Conservation (phyloP, 2,113 vertebrate species). For the Vireo altiloquus region DNA sequence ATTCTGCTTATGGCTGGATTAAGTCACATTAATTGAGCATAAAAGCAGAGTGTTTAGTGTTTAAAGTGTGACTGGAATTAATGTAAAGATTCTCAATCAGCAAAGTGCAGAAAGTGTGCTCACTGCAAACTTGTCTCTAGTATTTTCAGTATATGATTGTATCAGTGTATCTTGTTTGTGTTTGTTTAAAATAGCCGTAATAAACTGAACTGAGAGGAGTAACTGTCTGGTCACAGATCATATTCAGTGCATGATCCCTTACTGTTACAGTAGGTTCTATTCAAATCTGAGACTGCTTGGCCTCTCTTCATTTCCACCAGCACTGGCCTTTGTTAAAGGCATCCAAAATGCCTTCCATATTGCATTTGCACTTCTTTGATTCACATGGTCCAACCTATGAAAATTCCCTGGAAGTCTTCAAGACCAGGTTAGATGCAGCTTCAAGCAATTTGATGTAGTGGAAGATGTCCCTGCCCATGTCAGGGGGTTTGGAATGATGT, state of each 20-base stretch:
- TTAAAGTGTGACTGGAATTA: background rate
- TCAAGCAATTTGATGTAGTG: background rate
- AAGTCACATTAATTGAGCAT: constrained; percentile 12
- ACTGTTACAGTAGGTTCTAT: background rate
- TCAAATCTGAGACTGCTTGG: background rate
- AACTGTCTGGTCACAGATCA: background rate
- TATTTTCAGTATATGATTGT: background rate
- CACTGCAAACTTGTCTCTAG: background rate
- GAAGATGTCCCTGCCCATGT: background rate
- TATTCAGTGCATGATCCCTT: background rate
- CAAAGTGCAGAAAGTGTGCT: background rate
- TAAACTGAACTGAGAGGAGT: background rate
- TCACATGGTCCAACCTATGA: background rate
- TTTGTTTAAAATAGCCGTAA: background rate
- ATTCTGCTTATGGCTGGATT: constrained; percentile 2
- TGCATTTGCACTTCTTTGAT: background rate
- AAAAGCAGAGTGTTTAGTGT: background rate
- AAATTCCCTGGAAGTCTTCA: background rate
- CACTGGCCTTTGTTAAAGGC: background rate
- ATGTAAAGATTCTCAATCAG: background rate
- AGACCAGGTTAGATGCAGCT: background rate
- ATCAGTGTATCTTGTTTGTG: background rate
- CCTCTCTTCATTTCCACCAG: background rate
- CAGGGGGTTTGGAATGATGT: background rate
- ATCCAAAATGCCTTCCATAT: background rate